A percentile compares a stretch with the other conserved stretches of the same genome.
Evolutionary conservation across 1,140 invertebrate species (phyloP).

Genomic region (Diorhabda elongata): DNA sequence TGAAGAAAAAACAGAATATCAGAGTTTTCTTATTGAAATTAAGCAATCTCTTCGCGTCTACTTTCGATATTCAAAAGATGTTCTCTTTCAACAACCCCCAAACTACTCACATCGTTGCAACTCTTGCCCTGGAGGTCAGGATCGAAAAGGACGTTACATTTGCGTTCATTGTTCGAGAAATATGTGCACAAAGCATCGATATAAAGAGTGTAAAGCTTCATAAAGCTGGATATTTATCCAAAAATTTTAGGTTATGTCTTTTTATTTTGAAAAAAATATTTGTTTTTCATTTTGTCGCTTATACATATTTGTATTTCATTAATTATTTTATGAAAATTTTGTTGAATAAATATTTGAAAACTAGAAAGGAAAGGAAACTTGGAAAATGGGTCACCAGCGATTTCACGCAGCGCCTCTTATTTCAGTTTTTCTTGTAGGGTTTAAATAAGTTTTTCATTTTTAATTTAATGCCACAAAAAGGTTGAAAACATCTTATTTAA

Average conservation of each 20-base stretch:
- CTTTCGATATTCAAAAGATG: background rate
- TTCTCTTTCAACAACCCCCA: background rate
- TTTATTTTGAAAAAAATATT: background rate
- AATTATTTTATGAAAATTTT: background rate
- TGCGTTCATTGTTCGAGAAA: too few relatives aligned
- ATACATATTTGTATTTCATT: background rate
- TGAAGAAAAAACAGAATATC: too few relatives aligned
- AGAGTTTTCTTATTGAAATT: too few relatives aligned
- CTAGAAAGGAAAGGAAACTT: background rate
- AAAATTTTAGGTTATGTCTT: background rate
- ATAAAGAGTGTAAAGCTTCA: background rate
- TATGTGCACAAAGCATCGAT: too few relatives aligned
- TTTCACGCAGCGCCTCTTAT: background rate
- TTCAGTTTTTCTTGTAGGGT: background rate
- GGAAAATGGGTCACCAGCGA: background rate
- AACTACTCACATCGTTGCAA: background rate
- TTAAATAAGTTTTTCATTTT: too few relatives aligned
- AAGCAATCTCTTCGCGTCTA: too few relatives aligned
- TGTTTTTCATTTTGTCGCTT: background rate
- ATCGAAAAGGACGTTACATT: too few relatives aligned
- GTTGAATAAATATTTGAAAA: background rate
- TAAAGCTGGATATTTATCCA: background rate
- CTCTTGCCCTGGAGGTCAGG: background rate
- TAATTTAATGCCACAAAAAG: too few relatives aligned
- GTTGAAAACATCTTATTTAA: too few relatives aligned